Evolutionary conservation across 2,888 invertebrate species (phyloP).

Genomic region (Drosophila parthenogenetica): DNA sequence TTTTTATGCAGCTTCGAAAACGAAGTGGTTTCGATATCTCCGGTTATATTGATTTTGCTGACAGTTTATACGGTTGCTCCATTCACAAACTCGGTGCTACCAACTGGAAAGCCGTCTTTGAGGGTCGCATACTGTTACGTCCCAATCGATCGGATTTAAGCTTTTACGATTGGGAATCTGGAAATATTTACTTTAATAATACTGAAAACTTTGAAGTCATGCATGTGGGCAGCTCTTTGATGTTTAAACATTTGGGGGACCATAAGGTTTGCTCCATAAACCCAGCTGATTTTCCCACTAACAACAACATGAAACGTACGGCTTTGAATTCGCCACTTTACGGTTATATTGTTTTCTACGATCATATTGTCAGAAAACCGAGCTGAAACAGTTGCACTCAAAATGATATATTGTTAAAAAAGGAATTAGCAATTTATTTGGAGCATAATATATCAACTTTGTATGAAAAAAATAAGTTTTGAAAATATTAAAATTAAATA

Average conservation of each 20-base stretch:
- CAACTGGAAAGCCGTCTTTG: slow-evolving; percentile 55
- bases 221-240: slow-evolving; percentile 30
- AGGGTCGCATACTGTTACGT: slow-evolving; percentile 31
- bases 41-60: slow-evolving; percentile 61
- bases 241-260: slow-evolving; percentile 49
- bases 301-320: slow-evolving; percentile 35
- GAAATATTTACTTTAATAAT: slow-evolving; percentile 32
- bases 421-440: neutral
- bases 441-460: neutral
- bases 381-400: neutral
- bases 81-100: slow-evolving; percentile 12
- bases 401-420: neutral
- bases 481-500: neutral
- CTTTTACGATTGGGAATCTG: slow-evolving; percentile 56
- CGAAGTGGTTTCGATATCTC: slow-evolving; percentile 58
- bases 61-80: slow-evolving; percentile 35
- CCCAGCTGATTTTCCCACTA: neutral
- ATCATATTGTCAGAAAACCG: slow-evolving; percentile 51
- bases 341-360: slow-evolving; percentile 49
- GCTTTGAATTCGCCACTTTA: slow-evolving; percentile 48
- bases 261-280: slow-evolving; percentile 57
- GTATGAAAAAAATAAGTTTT: neutral
- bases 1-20: slow-evolving; percentile 49
- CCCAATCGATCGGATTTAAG: slow-evolving; percentile 50
- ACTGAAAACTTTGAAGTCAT: slow-evolving; percentile 48